phyloP scores from a whole-genome alignment of 2,888 invertebrate genomes.

The Peribatodes rhomboidaria region DNA sequence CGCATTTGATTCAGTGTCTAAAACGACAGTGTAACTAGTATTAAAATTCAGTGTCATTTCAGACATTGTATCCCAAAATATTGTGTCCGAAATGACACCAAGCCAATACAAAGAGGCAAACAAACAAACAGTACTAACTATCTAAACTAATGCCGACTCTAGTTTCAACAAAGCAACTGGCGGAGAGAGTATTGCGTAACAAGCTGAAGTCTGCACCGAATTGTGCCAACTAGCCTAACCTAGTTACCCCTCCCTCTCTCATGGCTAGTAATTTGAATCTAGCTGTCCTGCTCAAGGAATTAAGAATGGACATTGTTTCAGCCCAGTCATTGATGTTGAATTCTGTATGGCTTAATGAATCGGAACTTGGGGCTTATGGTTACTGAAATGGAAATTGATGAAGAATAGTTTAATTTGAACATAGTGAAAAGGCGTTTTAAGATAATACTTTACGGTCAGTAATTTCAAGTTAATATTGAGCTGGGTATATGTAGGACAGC shows the following conservation, averaged over 20 bases:
- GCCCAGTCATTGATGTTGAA: constrained; percentile 14
- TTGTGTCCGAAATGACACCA: no score
- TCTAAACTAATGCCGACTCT: not conserved
- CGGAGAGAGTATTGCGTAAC: constrained; percentile 16
- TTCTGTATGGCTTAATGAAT: constrained; percentile 17
- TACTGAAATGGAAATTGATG: constrained; percentile 7
- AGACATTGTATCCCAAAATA: no score
- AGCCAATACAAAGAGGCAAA: no score
- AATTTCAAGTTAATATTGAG: no score
- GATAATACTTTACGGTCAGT: no score
- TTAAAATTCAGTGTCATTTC: no score
- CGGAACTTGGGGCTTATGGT: constrained; percentile 3
- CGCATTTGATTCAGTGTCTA: no score
- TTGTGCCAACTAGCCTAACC: constrained; percentile 25
- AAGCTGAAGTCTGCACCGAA: constrained; percentile 12
- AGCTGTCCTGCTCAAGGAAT: constrained; percentile 11
- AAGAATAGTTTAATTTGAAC: constrained; percentile 5
- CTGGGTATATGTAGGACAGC: no score
- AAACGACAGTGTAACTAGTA: no score
- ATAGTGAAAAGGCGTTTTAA: not conserved
- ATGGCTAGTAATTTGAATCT: not conserved
- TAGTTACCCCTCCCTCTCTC: constrained; percentile 22
- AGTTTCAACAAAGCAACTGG: not conserved
- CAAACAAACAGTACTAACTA: constrained; percentile 1
- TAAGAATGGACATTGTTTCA: constrained; percentile 16